Conservation (phyloP, 2,113 vertebrate genomes). For the Muntiacus reevesi region DNA sequence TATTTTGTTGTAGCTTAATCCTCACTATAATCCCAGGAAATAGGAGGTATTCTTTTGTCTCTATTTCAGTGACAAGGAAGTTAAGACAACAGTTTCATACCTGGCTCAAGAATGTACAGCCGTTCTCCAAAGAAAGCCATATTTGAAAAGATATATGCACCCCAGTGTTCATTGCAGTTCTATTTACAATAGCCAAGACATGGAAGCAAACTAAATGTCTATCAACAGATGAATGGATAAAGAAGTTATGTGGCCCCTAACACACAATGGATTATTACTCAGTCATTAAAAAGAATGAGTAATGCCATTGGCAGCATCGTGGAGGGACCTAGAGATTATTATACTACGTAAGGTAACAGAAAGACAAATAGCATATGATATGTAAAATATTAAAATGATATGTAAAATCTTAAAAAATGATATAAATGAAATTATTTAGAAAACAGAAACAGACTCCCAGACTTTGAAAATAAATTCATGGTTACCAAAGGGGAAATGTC, state of each 20-base stretch:
- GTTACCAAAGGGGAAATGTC: not conserved
- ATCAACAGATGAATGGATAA: not conserved
- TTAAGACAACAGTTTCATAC: not conserved
- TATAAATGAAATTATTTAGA: not conserved
- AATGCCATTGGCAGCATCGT: not conserved
- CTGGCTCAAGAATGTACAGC: not conserved
- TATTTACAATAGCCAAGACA: not conserved
- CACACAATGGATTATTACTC: not conserved
- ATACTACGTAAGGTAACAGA: not conserved
- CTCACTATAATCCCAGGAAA: not conserved
- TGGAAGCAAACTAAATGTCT: not conserved
- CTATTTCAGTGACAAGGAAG: not conserved
- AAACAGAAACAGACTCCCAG: not conserved
- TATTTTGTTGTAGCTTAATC: not conserved
- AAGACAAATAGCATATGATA: not conserved
- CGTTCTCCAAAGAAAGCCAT: not conserved
- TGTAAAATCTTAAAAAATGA: not conserved
- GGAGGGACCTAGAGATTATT: not conserved
- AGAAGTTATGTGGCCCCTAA: not conserved
- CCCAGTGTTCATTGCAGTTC: not conserved
- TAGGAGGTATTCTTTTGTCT: not conserved
- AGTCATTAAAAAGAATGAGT: not conserved
- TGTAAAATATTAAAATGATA: not conserved
- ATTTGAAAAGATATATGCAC: not conserved
- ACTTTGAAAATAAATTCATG: not conserved